Evolutionary conservation across 2,797 vertebrate genomes (phyloP), one percentile per base, ranked within the genome.

Genomic region (Chloroceryle amazona): DNA sequence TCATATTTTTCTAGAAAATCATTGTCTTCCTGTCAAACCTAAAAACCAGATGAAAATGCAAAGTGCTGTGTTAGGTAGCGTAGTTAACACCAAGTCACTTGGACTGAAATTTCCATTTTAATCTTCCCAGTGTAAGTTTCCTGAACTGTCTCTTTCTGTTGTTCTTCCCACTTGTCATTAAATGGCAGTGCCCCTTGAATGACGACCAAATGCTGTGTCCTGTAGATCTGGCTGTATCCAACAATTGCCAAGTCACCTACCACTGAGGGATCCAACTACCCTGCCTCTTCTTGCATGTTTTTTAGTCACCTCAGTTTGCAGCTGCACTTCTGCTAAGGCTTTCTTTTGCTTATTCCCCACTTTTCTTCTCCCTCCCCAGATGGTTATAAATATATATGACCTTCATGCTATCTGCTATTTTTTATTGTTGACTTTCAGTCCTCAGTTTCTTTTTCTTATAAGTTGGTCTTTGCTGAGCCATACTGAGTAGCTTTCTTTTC

Each of bases 161-260:
- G 39, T 80, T 82, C 31, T 58, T 82, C 73, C 54, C 55, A 35
- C 54, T 81, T 89, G 37, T 52, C 71, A 71, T 84, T 92, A 72
- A 86, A 75, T 6, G n/a, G 61, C n/a, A 67, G 26, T 22, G 71
- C 19, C 13, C 60, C 54, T 47, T 83, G 84, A 84, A 47, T 67
- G 70, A 61, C 84, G 89, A 44, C 5, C 22, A 74, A 52, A 25
- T 37, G 7, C 57, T 61, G 29, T 22, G 47, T 81, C 57, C 83
- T 42, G 2, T 8, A 17, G 81, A 74, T 65, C n/a, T 67, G 73
- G 19, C 74, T 66, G 17, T 16, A 76, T 29, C 39, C 39, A 33
- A 12, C 23, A 37, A 33, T 47, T 74, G 47, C 39, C 46, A 41
- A 47, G 35, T 46, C 76, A 63, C 42, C 82, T 18, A 33, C 52